Evolutionary conservation across 2,113 vertebrate species (phyloP), one percentile per base, ranked within the genome.

Genomic region (Galbula dea): DNA sequence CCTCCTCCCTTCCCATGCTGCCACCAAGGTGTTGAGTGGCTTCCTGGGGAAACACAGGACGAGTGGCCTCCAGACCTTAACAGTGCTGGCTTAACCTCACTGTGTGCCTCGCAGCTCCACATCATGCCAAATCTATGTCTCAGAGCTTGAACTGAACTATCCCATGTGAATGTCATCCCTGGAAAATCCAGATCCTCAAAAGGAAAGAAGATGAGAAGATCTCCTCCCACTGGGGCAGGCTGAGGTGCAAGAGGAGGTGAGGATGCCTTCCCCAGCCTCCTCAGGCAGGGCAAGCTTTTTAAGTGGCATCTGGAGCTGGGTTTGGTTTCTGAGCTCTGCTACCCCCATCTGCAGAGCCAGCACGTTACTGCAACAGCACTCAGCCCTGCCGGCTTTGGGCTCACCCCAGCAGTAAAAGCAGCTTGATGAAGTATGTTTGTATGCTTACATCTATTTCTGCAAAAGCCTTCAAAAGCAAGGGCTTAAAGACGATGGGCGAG

Each of bases 311-410:
- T 52, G 65, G 73, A 90, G 65, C 43, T 0, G 5, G 11, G 45
- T 63, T 81, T 91, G 41, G 54, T 88, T 96, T 96, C 89, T 12
- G 72, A 96, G 94, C 95, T 94, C 95, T 93, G 77, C 94, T 96
- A 94, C 86, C 94, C 67, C 96, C 94, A 95, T 94, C 92, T 96
- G 96, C 95, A 96, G 93, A 95, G 93, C 93, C 59, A 58, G 89
- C 51, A 85, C 0, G 81, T 92, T 95, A 95, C 96, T 96, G 92
- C 96, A 96, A 36, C 90, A 76, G 85, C 24, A 6, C 32, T 78
- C 93, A 32, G 62, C 45, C 69, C 78, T 0, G 20, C n/a, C 1
- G 4, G 66, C 82, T 75, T 43, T 0, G 0, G 15, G 67, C 80
- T 86, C 1, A 5, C 23, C 23, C 43, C 21, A 3, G 71, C 58